A percentile compares a stretch with the other conserved stretches of the same genome.
Conservation (phyloP, 2,888 invertebrate genomes). For the Anaspis maculata region DNA sequence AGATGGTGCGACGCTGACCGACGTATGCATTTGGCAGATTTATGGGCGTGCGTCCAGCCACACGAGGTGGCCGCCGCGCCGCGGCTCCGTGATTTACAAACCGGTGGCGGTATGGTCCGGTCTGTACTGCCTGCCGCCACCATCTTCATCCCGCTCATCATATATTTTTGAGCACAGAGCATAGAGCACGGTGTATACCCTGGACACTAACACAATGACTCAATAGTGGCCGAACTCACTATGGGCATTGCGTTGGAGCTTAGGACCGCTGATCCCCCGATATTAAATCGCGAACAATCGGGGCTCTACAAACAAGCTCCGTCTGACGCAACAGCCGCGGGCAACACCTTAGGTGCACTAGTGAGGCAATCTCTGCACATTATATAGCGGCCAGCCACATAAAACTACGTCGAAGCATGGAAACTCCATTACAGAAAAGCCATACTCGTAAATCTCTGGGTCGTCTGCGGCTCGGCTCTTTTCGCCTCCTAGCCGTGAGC, state of each 20-base stretch:
- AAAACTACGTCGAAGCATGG: conserved; percentile 42
- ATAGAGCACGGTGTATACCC: conserved; percentile 2
- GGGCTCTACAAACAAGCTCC: conserved; percentile 27
- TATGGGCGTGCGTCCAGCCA: conserved; percentile 30
- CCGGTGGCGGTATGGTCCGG: conserved; percentile 17
- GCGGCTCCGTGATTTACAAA: conserved; percentile 31
- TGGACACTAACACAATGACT: conserved; percentile 7
- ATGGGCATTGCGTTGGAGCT: conserved; percentile 13
- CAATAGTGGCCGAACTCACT: conserved; percentile 10
- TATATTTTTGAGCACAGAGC: conserved; percentile 7
- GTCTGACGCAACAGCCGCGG: conserved; percentile 29
- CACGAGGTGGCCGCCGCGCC: conserved; percentile 23
- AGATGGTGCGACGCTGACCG: conserved; percentile 31
- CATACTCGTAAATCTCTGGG: conserved; percentile 40
- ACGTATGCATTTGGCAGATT: conserved; percentile 39
- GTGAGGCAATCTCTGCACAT: conserved; percentile 36
- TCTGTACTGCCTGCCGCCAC: conserved; percentile 1
- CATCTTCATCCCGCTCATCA: conserved; percentile 4
- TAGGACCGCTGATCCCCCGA: conserved; percentile 23
- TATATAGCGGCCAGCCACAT: conserved; percentile 38
- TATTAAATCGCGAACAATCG: conserved; percentile 32
- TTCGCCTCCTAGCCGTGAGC: conserved; percentile 17
- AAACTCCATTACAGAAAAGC: conserved; percentile 43
- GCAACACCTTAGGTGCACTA: conserved; percentile 37
- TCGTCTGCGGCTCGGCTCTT: conserved; percentile 24